Percentiles rank a stretch among this genome's conserved stretches.
These are phyloP conservation scores for Cephalopholis sonnerati DNA, from an alignment of 2,113 vertebrate genomes.

Conservation along the genomic window DNA sequence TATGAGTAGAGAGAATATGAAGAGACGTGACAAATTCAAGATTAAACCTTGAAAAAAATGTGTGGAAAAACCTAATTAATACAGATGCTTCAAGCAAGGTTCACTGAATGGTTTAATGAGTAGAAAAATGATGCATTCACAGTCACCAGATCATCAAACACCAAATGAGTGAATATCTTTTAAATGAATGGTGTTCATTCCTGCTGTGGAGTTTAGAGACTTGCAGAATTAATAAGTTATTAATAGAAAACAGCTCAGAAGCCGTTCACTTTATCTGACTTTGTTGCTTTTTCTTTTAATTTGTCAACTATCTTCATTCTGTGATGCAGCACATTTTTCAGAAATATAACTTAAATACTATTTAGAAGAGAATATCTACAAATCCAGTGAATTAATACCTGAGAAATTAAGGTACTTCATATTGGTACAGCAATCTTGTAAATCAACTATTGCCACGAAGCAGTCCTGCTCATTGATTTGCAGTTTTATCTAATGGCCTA, in stretches of 20 bases:
- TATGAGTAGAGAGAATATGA: too few relatives aligned
- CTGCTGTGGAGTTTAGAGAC: neutral
- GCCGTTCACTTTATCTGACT: too few relatives aligned
- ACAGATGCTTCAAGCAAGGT: too few relatives aligned
- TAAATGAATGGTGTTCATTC: neutral
- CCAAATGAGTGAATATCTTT: too few relatives aligned
- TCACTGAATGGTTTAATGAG: too few relatives aligned
- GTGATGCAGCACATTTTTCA: neutral
- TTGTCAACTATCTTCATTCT: neutral
- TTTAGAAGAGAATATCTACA: neutral
- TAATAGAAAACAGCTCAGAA: neutral
- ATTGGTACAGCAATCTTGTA: neutral
- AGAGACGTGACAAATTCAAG: too few relatives aligned
- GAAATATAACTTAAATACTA: too few relatives aligned
- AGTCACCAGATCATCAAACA: too few relatives aligned
- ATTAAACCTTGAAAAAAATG: too few relatives aligned
- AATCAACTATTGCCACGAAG: neutral
- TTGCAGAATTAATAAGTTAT: neutral
- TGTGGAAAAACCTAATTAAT: too few relatives aligned
- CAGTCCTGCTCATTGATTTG: neutral
- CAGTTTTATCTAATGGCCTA: neutral
- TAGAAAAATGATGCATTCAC: too few relatives aligned
- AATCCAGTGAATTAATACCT: neutral
- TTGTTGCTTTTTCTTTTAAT: neutral
- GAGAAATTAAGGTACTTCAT: neutral